A percentile compares a stretch with the other conserved stretches of the same genome.
phyloP scores from a whole-genome alignment of 2,113 vertebrate genomes.

The Candoia aspera region DNA sequence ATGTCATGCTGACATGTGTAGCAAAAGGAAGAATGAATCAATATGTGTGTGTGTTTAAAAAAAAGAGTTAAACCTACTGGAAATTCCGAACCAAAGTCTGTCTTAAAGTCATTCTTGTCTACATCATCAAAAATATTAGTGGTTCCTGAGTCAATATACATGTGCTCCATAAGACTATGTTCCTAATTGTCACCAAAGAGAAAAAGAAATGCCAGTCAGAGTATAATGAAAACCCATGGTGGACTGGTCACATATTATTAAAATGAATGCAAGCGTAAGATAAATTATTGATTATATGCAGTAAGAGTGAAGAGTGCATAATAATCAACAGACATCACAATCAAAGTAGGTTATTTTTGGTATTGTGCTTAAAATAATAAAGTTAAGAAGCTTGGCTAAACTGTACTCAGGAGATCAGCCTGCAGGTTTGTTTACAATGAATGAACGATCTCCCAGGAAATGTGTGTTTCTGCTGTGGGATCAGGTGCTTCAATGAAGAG shows the following conservation, averaged over 20 bases:
- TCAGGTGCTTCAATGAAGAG: neutral
- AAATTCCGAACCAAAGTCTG: conserved; percentile 79
- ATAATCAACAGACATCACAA: neutral
- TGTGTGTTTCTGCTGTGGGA: neutral
- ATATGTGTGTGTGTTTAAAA: neutral
- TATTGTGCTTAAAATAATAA: neutral
- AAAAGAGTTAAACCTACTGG: conserved; percentile 74
- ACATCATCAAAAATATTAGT: conserved; percentile 76
- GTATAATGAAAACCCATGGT: neutral
- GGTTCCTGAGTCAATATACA: conserved; percentile 74
- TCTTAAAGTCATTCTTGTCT: conserved; percentile 79
- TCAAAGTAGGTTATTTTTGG: neutral
- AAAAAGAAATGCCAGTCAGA: conserved; percentile 53
- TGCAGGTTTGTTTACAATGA: conserved; percentile 5
- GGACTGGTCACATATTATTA: neutral
- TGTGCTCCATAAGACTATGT: conserved; percentile 69
- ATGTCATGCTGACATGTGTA: neutral
- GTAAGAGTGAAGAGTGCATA: neutral
- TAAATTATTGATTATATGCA: neutral
- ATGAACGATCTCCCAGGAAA: neutral
- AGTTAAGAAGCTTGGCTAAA: neutral
- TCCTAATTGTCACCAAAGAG: conserved; percentile 66
- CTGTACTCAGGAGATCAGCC: neutral
- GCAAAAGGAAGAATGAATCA: conserved; percentile 4
- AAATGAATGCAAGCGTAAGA: conserved; percentile 28